Percentiles rank a stretch among this genome's conserved stretches.
phyloP scores from a whole-genome alignment of 2,888 invertebrate species.

The Dasysyrphus albostriatus region DNA sequence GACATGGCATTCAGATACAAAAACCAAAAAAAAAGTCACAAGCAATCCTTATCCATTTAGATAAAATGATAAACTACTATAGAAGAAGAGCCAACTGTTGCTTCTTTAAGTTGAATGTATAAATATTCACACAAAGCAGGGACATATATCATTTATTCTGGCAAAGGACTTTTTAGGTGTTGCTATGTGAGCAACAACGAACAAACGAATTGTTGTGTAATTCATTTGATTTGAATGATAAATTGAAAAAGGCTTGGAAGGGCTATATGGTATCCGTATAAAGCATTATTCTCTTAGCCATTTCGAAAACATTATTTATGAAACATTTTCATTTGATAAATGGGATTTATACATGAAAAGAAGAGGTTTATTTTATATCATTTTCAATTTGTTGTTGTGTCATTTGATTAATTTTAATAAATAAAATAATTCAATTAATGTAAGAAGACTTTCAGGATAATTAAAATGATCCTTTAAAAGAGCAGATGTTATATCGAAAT shows the following conservation, averaged over 20 bases:
- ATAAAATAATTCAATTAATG: conserved; percentile 8
- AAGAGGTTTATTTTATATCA: background rate
- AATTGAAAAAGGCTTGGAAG: conserved; percentile 48
- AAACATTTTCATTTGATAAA: background rate
- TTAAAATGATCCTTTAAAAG: background rate
- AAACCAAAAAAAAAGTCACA: conserved; percentile 5
- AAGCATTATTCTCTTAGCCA: background rate
- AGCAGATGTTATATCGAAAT: background rate
- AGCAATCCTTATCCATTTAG: conserved; percentile 26
- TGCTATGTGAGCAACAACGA: background rate
- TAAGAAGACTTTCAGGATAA: background rate
- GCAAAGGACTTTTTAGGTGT: background rate
- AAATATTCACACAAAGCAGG: background rate
- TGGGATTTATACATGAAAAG: background rate
- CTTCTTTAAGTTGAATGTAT: background rate
- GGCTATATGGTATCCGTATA: background rate
- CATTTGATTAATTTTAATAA: conserved; percentile 7
- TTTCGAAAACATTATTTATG: background rate
- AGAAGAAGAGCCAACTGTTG: conserved; percentile 42
- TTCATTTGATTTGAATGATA: conserved; percentile 49
- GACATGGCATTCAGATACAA: background rate
- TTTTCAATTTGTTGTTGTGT: background rate
- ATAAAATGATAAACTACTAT: conserved; percentile 19
- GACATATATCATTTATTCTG: background rate
- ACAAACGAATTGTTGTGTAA: conserved; percentile 37